Percentiles rank a stretch among this genome's conserved stretches.
These are phyloP conservation scores for Spermophilus dauricus DNA, from an alignment of 2,113 vertebrate genomes.

Conservation along the genomic window DNA sequence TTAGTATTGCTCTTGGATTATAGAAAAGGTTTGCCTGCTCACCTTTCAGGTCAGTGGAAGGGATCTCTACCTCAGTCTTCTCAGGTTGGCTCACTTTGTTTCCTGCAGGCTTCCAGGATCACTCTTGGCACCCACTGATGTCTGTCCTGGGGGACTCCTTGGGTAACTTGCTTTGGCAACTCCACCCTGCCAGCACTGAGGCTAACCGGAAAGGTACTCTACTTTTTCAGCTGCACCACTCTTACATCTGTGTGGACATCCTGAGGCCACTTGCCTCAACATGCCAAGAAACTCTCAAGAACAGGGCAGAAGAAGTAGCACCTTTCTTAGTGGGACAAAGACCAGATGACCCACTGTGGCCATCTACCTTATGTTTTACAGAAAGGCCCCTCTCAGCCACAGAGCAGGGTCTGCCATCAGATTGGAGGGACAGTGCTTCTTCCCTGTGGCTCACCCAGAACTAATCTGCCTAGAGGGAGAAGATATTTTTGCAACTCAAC, in stretches of 20 bases:
- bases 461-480: fast-evolving
- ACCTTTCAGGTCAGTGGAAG: too few species aligned
- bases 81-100: background rate
- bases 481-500: background rate
- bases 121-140: too few species aligned
- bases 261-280: background rate
- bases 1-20: background rate
- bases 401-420: background rate
- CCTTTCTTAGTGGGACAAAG: background rate
- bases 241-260: background rate
- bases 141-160: background rate
- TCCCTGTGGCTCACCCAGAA: background rate
- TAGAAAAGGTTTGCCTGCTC: background rate
- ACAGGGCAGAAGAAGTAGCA: background rate
- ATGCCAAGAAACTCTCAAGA: background rate
- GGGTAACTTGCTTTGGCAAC: background rate
- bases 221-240: background rate
- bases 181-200: fast-evolving
- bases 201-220: background rate
- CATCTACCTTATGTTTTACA: background rate
- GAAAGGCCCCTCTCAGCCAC: background rate
- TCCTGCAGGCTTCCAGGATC: background rate
- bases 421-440: background rate
- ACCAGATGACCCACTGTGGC: too few species aligned
- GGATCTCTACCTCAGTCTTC: background rate